Evolutionary conservation across 2,113 vertebrate genomes (phyloP).

Genomic region (Carettochelys insculpta): DNA sequence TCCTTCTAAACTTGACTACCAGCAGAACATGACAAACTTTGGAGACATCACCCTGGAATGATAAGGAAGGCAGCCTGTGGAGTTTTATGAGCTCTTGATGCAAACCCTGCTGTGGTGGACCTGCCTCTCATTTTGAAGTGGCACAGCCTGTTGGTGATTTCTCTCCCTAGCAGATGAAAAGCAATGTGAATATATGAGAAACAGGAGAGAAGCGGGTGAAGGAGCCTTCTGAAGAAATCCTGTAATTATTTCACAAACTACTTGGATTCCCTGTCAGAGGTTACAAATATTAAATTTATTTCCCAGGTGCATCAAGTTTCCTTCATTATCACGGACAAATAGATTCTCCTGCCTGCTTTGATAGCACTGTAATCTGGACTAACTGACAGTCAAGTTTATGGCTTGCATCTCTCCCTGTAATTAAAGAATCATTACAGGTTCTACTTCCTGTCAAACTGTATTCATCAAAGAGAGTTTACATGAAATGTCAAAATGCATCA

Average conservation of each 20-base stretch:
- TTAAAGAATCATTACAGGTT: background rate
- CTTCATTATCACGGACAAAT: slow-evolving; percentile 27
- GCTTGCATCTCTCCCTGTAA: background rate
- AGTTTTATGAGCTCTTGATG: background rate
- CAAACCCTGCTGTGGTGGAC: slow-evolving; percentile 25
- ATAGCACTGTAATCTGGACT: background rate
- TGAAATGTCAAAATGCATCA: background rate
- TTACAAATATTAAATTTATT: slow-evolving; percentile 28
- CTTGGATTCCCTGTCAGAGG: slow-evolving; percentile 24
- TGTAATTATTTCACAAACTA: slow-evolving; percentile 36
- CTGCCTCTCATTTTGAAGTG: background rate
- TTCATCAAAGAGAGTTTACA: slow-evolving; percentile 4
- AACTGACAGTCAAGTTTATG: background rate
- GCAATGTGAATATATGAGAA: background rate
- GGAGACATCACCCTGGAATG: slow-evolving; percentile 11
- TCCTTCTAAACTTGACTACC: slow-evolving; percentile 31
- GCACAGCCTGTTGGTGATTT: slow-evolving; percentile 32
- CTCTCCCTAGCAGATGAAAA: slow-evolving; percentile 5
- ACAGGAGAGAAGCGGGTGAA: background rate
- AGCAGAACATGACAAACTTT: slow-evolving; percentile 23
- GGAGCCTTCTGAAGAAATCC: background rate
- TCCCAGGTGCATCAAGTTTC: background rate
- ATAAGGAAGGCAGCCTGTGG: background rate
- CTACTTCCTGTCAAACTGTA: background rate
- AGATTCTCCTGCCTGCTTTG: slow-evolving; percentile 7